Evolutionary conservation across 2,113 vertebrate species (phyloP).

Genomic region (Pseudorhombus dupliciocellatus): DNA sequence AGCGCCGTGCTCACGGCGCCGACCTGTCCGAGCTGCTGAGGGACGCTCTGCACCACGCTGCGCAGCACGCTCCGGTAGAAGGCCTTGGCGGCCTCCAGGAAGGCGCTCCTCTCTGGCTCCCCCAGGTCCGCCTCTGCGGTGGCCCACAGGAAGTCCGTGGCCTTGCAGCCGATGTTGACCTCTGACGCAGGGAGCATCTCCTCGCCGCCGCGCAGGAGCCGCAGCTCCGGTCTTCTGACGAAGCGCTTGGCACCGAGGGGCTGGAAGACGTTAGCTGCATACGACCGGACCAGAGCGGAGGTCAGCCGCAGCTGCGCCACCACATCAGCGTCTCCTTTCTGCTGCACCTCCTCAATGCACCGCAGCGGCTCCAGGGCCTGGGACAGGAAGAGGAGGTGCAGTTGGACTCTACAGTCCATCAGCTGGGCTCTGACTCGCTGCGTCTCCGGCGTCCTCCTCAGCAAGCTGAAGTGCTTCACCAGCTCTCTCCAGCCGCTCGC

Average conservation of each 20-base stretch:
- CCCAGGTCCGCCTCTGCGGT: slow-evolving; percentile 23
- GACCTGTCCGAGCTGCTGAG: slow-evolving; percentile 36
- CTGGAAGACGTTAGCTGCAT: slow-evolving; percentile 43
- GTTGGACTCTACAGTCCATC: slow-evolving; percentile 40
- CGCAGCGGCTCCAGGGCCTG: slow-evolving; percentile 70
- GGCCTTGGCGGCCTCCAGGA: slow-evolving; percentile 28
- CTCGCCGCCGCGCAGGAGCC: not conserved
- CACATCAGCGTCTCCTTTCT: not conserved
- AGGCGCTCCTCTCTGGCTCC: slow-evolving; percentile 1
- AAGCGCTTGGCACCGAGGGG: slow-evolving; percentile 16
- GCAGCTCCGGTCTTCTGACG: slow-evolving; percentile 15
- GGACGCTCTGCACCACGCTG: slow-evolving; percentile 58
- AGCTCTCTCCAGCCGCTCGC: slow-evolving; percentile 61
- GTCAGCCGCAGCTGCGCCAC: slow-evolving; percentile 50
- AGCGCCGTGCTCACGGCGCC: slow-evolving; percentile 56
- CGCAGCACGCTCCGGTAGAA: slow-evolving; percentile 69
- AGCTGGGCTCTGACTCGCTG: slow-evolving; percentile 41
- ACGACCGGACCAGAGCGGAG: slow-evolving; percentile 49
- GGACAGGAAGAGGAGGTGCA: slow-evolving; percentile 71
- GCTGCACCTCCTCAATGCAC: slow-evolving; percentile 57
- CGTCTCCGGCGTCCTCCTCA: rapidly evolving
- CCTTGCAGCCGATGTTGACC: slow-evolving; percentile 47
- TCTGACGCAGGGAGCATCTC: slow-evolving; percentile 39
- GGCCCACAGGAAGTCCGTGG: slow-evolving; percentile 46
- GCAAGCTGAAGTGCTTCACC: slow-evolving; percentile 58